Conservation (phyloP, 2,888 invertebrate species). For the Conus canariensis region DNA sequence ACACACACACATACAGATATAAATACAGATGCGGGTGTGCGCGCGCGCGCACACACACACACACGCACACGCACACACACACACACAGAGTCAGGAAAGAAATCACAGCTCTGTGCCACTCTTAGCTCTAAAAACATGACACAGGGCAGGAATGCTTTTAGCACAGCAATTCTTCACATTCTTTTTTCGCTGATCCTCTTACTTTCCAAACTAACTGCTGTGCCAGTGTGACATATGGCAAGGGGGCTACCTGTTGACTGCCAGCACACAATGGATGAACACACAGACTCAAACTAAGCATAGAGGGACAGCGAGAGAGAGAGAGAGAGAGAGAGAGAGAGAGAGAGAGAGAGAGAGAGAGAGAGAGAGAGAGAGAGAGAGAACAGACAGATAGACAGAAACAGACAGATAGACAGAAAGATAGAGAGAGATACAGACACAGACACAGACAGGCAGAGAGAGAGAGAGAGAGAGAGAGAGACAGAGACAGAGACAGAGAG, state of each 20-base stretch:
- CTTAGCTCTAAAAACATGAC: not conserved
- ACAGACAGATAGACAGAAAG: not conserved
- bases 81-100: not conserved
- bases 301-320: not conserved
- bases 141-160: not conserved
- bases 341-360: not conserved
- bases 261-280: too few species aligned
- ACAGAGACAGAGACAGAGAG: not conserved
- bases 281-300: too few species aligned
- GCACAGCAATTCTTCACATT: not conserved
- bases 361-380: not conserved
- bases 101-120: not conserved
- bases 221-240: too few species aligned
- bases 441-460: not conserved
- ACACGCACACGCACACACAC: not conserved
- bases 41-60: not conserved
- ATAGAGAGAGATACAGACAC: not conserved
- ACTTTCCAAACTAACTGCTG: too few species aligned
- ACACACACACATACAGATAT: not conserved
- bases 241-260: too few species aligned
- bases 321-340: not conserved
- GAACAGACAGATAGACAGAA: not conserved
- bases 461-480: slow-evolving; percentile 18
- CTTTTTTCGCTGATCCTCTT: too few species aligned
- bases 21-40: not conserved